phyloP scores from a whole-genome alignment of 2,888 invertebrate genomes.

The Stratiomys singularior region DNA sequence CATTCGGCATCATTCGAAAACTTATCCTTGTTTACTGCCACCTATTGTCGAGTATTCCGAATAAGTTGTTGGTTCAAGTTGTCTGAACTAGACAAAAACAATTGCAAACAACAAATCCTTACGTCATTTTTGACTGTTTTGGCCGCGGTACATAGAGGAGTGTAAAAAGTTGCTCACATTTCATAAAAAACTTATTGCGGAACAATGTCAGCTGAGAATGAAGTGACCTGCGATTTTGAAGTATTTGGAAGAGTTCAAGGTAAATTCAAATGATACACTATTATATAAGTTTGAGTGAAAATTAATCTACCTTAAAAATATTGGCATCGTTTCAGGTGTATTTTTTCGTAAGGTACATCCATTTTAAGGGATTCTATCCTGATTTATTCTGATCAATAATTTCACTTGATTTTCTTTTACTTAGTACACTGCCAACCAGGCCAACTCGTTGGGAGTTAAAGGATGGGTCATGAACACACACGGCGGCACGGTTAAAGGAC shows the following conservation, averaged over 20 bases:
- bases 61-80: background rate
- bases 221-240: constrained; percentile 58
- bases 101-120: background rate
- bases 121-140: background rate
- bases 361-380: background rate
- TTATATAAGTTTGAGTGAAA: background rate
- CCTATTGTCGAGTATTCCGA: background rate
- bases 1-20: no score
- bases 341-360: constrained; percentile 61
- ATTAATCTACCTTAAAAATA: background rate
- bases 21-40: no score
- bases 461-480: constrained; percentile 78
- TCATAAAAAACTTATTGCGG: background rate
- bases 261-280: constrained; percentile 50
- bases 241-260: constrained; percentile 62
- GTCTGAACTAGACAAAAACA: background rate
- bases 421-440: constrained; percentile 72
- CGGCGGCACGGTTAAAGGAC: constrained; percentile 72
- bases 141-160: background rate
- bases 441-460: constrained; percentile 68
- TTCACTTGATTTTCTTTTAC: background rate
- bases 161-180: background rate
- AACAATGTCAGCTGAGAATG: background rate
- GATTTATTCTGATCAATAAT: background rate
- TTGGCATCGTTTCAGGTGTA: constrained; percentile 57